Evolutionary conservation across 2,888 invertebrate species (phyloP), one percentile per base, ranked within the genome.

Genomic region (Acrobasis repandana): DNA sequence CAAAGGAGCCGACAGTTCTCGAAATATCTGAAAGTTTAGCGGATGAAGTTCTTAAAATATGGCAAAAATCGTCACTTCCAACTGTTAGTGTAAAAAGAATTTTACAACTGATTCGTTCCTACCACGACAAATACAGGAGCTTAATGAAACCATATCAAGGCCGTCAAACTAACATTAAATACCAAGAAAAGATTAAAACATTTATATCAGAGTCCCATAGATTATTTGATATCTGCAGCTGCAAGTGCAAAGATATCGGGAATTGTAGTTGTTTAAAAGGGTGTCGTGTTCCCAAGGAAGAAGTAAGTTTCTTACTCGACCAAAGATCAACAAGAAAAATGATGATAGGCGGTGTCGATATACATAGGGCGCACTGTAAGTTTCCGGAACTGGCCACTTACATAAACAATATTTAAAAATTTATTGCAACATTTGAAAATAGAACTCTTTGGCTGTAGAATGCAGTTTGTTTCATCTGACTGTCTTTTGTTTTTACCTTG

Each of bases 131-230:
- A 60, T 59, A 59, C 14, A 59, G 59, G 51, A 14, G 59, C 51
- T 59, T 59, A 59, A 8, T 61, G 28, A 56, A 61, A 61, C 51
- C 58, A 33, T 58, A 61, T 61, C 61, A 58, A 51, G 61, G 61
- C 49, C 61, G 51, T 58, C 58, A 61, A 56, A 61, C 58, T 15
- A 61, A 61, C 61, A 61, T 16, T 0, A 61, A 61, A 18, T 61
- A 57, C 33, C 61, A 58, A 61, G 47, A 61, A 57, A 61, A 58
- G 50, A 61, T 58, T 38, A 52, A 43, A 36, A 43, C 15, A 57
- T 61, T 61, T 46, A 15, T 49, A 16, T 6, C 36, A 11, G 58
- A 62, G 15, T 58, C 58, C 48, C 58, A 58, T 15, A 43, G 54
- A 10, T 54, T 62, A 18, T 62, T 58, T 62, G 62, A 62, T 62